These are phyloP conservation scores for Standfussiana lucernea DNA, from an alignment of 2,888 invertebrate species.

Conservation along the genomic window DNA sequence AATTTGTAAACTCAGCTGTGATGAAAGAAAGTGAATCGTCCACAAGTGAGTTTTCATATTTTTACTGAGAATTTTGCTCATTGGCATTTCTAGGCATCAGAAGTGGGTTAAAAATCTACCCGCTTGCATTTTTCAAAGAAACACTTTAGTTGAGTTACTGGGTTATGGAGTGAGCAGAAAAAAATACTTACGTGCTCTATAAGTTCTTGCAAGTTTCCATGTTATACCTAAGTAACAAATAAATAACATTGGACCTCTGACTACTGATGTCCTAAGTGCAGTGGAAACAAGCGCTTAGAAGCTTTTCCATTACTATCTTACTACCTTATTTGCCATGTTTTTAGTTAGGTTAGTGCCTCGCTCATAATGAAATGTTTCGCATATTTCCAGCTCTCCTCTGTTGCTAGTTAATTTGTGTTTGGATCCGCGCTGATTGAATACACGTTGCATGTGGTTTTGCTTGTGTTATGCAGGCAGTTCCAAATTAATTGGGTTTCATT, in stretches of 20 bases:
- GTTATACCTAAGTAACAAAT: not conserved
- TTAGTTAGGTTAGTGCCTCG: not conserved
- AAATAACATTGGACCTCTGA: constrained; percentile 5
- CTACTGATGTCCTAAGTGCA: constrained; percentile 5
- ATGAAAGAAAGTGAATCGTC: not conserved
- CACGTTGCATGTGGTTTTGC: constrained; percentile 43
- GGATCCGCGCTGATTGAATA: constrained; percentile 45
- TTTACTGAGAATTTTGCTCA: not conserved
- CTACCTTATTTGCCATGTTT: not conserved
- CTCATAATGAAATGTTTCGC: constrained; percentile 30
- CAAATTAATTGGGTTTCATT: constrained; percentile 46
- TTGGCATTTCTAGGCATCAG: not conserved
- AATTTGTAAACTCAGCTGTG: not conserved
- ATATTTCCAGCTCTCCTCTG: constrained; percentile 24
- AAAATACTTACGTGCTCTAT: not conserved
- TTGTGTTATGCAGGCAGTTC: constrained; percentile 28
- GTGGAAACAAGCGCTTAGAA: constrained; percentile 4
- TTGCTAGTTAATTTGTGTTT: constrained; percentile 34
- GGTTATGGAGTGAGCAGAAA: not conserved
- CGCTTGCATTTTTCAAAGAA: not conserved
- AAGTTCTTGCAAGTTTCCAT: constrained; percentile 14
- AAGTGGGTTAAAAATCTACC: not conserved
- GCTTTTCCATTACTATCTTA: not conserved
- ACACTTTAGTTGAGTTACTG: not conserved
- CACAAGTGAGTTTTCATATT: not conserved